phyloP scores from a whole-genome alignment of 2,888 invertebrate species.

The Phyto melanocephala region DNA sequence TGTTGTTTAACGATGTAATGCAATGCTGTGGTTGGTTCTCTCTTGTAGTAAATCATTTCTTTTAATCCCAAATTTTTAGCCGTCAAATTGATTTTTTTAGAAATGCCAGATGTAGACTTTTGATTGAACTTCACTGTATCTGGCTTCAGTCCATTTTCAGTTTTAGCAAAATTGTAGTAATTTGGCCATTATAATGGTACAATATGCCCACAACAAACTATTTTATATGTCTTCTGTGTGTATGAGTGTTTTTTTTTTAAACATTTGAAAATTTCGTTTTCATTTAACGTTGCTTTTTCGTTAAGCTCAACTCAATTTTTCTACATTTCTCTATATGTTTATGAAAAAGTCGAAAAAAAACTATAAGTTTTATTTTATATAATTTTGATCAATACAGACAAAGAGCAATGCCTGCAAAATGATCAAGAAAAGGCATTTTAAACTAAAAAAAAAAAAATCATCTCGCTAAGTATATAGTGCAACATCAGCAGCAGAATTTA shows the following conservation, averaged over 20 bases:
- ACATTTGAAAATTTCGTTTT: slow-evolving; percentile 22
- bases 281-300: neutral
- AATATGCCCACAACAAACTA: slow-evolving; percentile 51
- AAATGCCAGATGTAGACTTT: too few species aligned
- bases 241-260: neutral
- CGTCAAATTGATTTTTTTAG: too few species aligned
- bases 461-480: slow-evolving; percentile 15
- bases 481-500: neutral
- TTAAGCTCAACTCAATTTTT: neutral
- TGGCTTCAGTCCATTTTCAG: slow-evolving; percentile 31
- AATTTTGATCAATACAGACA: slow-evolving; percentile 12
- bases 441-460: neutral
- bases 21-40: too few species aligned
- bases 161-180: slow-evolving; percentile 62
- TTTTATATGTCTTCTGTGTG: neutral
- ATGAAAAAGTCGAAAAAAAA: neutral
- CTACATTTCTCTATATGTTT: slow-evolving; percentile 1
- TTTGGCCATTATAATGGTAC: slow-evolving; percentile 54
- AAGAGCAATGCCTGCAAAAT: neutral
- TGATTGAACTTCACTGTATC: slow-evolving; percentile 5
- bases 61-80: too few species aligned
- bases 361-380: slow-evolving; percentile 32
- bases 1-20: too few species aligned
- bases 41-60: too few species aligned
- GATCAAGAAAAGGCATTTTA: neutral